Evolutionary conservation across 1,140 invertebrate genomes (phyloP), one percentile per base, ranked within the genome.

Genomic region (Varroa destructor): DNA sequence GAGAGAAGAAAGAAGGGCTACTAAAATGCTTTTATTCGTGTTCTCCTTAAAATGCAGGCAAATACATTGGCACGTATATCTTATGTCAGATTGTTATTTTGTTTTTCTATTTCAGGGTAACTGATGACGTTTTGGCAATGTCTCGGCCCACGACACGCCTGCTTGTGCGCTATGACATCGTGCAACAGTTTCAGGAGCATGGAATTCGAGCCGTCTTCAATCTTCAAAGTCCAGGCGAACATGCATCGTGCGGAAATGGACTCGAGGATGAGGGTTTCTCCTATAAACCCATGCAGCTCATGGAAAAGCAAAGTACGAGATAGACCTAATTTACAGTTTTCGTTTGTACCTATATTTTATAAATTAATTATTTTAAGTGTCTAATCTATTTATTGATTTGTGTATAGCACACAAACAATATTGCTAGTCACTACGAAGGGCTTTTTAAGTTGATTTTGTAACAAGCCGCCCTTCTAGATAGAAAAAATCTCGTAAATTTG

Each of bases 41-140:
- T 25, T 25, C 25, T 25, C 25, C 25, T 25, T 25, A 25, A 25
- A 25, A 25, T 25, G 25, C 25, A 25, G 25, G 25, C 25, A 25
- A 25, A 25, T 25, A 25, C 25, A 25, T 25, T 25, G 25, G 25
- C 25, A 25, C 25, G 25, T 25, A 25, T 25, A 25, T 25, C 25
- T 25, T 25, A 25, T 25, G 25, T 25, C 25, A 25, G 25, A 25
- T 25, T 25, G 25, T 25, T 25, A 25, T 25, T 25, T 51, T 3
- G 46, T 51, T 8, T 51, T 51, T 51, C 3, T 71, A 54, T 74
- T 72, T 70, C 80, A 91, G 90, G 89, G 86, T 91, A 73, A 91
- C 89, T 12, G 87, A 89, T 74, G 86, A 90, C 76, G 88, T 93
- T 75, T 78, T 91, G 74, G 90, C 90, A 75, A 92, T 91, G 89